A percentile compares a stretch with the other conserved stretches of the same genome.
Evolutionary conservation across 2,113 vertebrate genomes (phyloP).

Genomic region (Hippoglossus stenolepis): DNA sequence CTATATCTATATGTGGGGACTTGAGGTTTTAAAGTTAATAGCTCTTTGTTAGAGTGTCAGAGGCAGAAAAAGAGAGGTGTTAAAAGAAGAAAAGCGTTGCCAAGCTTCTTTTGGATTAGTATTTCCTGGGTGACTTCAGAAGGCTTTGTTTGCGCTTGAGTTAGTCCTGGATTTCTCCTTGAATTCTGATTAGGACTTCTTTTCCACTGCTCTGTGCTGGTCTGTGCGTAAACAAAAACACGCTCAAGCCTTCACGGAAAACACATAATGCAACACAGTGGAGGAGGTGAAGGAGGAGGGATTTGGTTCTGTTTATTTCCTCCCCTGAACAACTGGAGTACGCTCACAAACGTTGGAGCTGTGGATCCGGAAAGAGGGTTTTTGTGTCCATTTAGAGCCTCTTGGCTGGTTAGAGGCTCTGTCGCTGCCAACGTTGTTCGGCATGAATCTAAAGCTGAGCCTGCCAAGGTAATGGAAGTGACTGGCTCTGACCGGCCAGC

Average conservation of each 20-base stretch:
- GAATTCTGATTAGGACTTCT: conserved; percentile 59
- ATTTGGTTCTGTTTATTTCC: conserved; percentile 46
- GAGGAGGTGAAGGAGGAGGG: conserved; percentile 7
- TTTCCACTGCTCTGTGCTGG: conserved; percentile 23
- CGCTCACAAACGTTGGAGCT: conserved; percentile 15
- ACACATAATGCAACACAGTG: not conserved
- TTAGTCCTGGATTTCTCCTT: conserved; percentile 36
- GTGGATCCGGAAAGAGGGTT: conserved; percentile 33
- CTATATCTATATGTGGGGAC: not conserved
- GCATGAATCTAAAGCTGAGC: conserved; percentile 33
- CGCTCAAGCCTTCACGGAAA: conserved; percentile 3
- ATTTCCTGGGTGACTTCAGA: conserved; percentile 52
- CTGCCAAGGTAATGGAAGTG: conserved; percentile 30
- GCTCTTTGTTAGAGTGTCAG: conserved; percentile 16
- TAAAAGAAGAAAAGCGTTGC: conserved; percentile 33
- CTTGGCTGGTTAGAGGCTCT: conserved; percentile 48
- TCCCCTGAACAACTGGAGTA: conserved; percentile 30
- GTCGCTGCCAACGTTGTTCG: conserved; percentile 39
- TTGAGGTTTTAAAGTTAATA: not conserved
- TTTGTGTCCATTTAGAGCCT: conserved; percentile 25
- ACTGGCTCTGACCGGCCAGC: conserved; percentile 22
- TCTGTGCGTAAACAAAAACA: conserved; percentile 39
- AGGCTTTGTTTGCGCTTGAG: conserved; percentile 52
- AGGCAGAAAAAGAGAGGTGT: conserved; percentile 34
- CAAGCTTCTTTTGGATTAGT: conserved; percentile 59